phyloP scores from a whole-genome alignment of 1,140 invertebrate genomes.

The Hormaphis cornu region DNA sequence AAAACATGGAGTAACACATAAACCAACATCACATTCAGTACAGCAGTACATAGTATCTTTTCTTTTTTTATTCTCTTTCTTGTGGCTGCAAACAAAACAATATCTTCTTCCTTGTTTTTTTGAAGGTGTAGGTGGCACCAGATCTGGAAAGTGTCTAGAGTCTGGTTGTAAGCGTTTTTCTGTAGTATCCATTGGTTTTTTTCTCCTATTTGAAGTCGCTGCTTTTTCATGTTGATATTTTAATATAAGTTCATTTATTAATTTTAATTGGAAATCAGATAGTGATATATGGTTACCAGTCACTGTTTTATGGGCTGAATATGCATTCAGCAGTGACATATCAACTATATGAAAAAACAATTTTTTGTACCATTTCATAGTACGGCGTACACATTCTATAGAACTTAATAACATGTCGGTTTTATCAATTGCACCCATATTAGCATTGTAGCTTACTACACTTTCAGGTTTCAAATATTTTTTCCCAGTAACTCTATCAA shows the following conservation, averaged over 20 bases:
- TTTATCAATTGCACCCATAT: constrained; percentile 42
- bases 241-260: constrained; percentile 15
- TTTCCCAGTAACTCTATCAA: not conserved
- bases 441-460: constrained; percentile 41
- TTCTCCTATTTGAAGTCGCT: not conserved
- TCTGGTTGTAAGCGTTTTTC: not conserved
- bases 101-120: not conserved
- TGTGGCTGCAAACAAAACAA: not conserved
- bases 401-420: constrained; percentile 40
- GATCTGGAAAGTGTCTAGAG: not conserved
- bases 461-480: constrained; percentile 39
- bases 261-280: constrained; percentile 22
- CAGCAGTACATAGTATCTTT: not conserved
- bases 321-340: constrained; percentile 29
- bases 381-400: constrained; percentile 39
- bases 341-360: constrained; percentile 39
- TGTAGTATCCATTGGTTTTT: not conserved
- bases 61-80: not conserved
- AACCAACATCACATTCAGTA: not conserved
- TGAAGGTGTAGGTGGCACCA: not conserved
- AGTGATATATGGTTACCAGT: not conserved
- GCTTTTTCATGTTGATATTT: not conserved
- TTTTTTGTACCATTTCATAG: constrained; percentile 43
- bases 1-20: not conserved
- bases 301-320: constrained; percentile 11